A percentile compares a stretch with the other conserved stretches of the same genome.
These are phyloP conservation scores for Rhagonycha lutea DNA, from an alignment of 2,888 invertebrate genomes.

Conservation along the genomic window DNA sequence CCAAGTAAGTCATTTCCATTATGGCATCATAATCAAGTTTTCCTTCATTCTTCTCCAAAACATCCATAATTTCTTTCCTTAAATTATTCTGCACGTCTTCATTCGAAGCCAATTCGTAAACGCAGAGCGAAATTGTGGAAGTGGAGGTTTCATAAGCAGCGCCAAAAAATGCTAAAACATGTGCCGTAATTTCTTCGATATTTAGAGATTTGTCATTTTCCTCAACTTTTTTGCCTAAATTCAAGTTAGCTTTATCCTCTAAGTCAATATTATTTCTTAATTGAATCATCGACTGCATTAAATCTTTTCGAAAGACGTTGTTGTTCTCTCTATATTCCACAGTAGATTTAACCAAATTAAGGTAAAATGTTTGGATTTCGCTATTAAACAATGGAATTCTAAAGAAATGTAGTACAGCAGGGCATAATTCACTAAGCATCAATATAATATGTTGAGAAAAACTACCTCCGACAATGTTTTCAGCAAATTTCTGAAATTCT, in stretches of 20 bases:
- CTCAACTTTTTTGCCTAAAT: neutral
- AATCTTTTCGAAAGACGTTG: conserved; percentile 1
- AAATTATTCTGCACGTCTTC: conserved; percentile 53
- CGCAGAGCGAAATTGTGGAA: conserved; percentile 52
- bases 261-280: conserved; percentile 3
- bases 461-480: neutral
- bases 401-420: neutral
- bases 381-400: neutral
- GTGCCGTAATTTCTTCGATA: conserved; percentile 13
- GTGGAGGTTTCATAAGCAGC: conserved; percentile 52
- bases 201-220: conserved; percentile 1
- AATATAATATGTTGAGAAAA: neutral
- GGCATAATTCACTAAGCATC: neutral
- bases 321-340: conserved; percentile 5
- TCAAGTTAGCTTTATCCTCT: neutral
- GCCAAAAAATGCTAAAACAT: conserved; percentile 34
- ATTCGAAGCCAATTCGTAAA: conserved; percentile 58
- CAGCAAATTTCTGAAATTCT: neutral
- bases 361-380: neutral
- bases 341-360: neutral
- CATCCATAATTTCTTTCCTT: conserved; percentile 51
- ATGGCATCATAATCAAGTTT: conserved; percentile 56
- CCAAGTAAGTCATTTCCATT: conserved; percentile 56
- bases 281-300: conserved; percentile 8
- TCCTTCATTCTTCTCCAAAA: conserved; percentile 48